Evolutionary conservation across 2,888 invertebrate species (phyloP), one percentile per base, ranked within the genome.

Genomic region (Ditylenchus weischeri): DNA sequence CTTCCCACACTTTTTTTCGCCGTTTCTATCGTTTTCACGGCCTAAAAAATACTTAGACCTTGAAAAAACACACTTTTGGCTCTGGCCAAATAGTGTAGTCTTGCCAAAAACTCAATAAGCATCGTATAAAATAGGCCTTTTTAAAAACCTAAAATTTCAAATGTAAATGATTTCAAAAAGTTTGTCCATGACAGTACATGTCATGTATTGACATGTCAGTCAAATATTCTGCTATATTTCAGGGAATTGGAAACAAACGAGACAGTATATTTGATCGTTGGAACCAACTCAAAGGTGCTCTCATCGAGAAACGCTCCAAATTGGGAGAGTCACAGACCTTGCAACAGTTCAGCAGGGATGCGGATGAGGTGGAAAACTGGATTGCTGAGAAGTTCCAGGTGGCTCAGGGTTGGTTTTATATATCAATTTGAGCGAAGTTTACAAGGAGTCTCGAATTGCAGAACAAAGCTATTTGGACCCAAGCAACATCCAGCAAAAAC

Each of bases 351-450:
- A 93, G 93, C 0, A 89, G 98, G 58, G 98, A 99, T 85, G 98
- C 96, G 48, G 98, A 99, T 83, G 98, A 99, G 85, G 94, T 99
- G 88, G 98, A 99, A 86, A 96, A 95, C 86, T 99, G 98, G 98
- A 94, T 99, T 83, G 92, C 64, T 29, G 98, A 99, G 86, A 98
- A 96, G 84, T 86, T 98, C 77, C 94, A 95, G 66, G 72, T 95
- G 78, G 98, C 96, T n/a, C 92, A 93, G 1, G 43, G 43, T 43
- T 29, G 5, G 29, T 29, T 29, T 43, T 6, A 43, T 2, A 43
- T 96, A 98, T 84, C 96, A 96, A 85, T 50, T 29, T 23, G 23
- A 18, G 3, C 35, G 35, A 36, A 13, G n/a, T n/a, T n/a, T 18
- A 18, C 11, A 57, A 57, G 18, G 3, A 35, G 11, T 11, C 29